phyloP scores from a whole-genome alignment of 2,113 vertebrate genomes.

The Calyptommatus sinebrachiatus region DNA sequence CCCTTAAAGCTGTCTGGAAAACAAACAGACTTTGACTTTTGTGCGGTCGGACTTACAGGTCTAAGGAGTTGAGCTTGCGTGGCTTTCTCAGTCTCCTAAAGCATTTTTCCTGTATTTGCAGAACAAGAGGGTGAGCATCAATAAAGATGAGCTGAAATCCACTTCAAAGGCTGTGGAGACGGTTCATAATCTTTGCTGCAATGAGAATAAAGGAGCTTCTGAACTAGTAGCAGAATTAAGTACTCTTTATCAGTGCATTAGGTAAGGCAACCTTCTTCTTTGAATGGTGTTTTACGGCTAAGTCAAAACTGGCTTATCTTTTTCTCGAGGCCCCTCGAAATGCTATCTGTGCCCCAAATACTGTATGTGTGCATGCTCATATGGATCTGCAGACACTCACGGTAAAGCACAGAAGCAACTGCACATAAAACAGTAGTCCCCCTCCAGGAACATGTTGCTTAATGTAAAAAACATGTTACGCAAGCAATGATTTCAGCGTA shows the following conservation, averaged over 20 bases:
- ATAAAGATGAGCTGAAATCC: conserved; percentile 96
- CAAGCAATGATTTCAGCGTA: too few relatives aligned
- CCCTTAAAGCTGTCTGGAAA: too few relatives aligned
- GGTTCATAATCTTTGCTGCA: conserved; percentile 94
- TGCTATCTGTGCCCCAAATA: too few relatives aligned
- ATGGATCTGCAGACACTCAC: too few relatives aligned
- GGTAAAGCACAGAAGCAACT: too few relatives aligned
- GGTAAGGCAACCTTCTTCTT: conserved; percentile 57
- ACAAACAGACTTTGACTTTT: background rate
- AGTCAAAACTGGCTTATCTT: too few relatives aligned
- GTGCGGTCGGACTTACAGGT: background rate
- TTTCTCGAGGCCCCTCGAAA: too few relatives aligned
- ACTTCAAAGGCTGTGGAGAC: conserved; percentile 96
- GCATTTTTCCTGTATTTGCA: conserved; percentile 52
- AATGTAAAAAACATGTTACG: too few relatives aligned
- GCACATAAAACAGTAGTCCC: too few relatives aligned
- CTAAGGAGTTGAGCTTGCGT: background rate
- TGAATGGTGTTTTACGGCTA: background rate
- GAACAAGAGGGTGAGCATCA: conserved; percentile 97
- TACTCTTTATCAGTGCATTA: conserved; percentile 92
- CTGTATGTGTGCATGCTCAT: too few relatives aligned
- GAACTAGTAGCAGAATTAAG: conserved; percentile 94
- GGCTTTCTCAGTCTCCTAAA: background rate
- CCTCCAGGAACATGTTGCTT: too few relatives aligned
- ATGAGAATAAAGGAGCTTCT: conserved; percentile 97